Evolutionary conservation across 2,888 invertebrate genomes (phyloP).

Genomic region (Volucella zonaria): DNA sequence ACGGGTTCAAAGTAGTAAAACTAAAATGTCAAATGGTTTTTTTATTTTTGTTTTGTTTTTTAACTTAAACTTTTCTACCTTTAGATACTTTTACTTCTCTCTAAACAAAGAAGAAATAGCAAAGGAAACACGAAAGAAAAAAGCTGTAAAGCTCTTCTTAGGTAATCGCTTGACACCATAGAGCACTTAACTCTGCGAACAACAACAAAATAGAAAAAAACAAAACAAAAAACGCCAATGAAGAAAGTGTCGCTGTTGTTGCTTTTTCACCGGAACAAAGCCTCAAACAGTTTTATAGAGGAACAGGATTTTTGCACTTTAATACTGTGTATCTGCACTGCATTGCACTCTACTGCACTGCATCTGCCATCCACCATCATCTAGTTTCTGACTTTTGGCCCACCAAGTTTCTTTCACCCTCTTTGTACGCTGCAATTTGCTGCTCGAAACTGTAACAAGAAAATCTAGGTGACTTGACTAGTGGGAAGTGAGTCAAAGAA

Average conservation of each 20-base stretch:
- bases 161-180: slow-evolving; percentile 63
- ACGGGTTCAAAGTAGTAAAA: slow-evolving; percentile 22
- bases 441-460: background rate
- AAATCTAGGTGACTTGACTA: slow-evolving; percentile 48
- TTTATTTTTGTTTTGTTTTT: slow-evolving; percentile 24
- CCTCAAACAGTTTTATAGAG: slow-evolving; percentile 30
- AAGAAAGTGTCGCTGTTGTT: slow-evolving; percentile 20
- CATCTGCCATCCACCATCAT: slow-evolving; percentile 3
- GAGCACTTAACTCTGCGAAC: slow-evolving; percentile 49
- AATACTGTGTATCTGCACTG: background rate
- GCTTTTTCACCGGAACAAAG: slow-evolving; percentile 41
- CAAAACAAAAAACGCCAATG: slow-evolving; percentile 26
- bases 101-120: background rate
- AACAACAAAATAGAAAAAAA: background rate
- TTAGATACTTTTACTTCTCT: background rate
- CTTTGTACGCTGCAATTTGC: background rate
- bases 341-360: background rate
- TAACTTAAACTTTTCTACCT: background rate
- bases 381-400: background rate
- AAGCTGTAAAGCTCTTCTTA: slow-evolving; percentile 8
- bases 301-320: slow-evolving; percentile 42
- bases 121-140: no score
- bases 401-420: background rate
- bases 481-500: slow-evolving; percentile 58
- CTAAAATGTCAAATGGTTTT: slow-evolving; percentile 39